phyloP scores from a whole-genome alignment of 2,888 invertebrate genomes.

The Tineola bisselliella region DNA sequence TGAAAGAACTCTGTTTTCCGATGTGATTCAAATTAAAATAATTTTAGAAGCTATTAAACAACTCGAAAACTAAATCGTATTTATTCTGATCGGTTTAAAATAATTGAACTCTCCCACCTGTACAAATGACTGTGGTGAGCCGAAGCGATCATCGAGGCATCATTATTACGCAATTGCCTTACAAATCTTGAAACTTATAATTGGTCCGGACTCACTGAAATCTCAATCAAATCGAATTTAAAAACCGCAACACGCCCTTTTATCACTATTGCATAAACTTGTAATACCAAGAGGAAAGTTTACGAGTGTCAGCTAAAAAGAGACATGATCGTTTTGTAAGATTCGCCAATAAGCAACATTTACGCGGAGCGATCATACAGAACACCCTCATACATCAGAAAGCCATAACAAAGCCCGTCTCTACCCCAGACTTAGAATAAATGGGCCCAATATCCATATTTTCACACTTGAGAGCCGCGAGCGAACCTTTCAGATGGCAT shows the following conservation, averaged over 20 bases:
- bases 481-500: conserved; percentile 15
- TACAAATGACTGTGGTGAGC: background rate
- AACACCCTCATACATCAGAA: conserved; percentile 7
- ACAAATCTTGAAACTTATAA: conserved; percentile 9
- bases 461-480: conserved; percentile 19
- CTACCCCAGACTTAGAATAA: conserved; percentile 6
- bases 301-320: background rate
- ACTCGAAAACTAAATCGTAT: background rate
- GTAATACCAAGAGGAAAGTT: background rate
- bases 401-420: conserved; percentile 8
- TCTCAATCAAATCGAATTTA: background rate
- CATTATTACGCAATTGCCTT: conserved; percentile 3
- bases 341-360: conserved; percentile 8
- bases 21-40: background rate
- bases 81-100: background rate
- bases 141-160: background rate
- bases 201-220: background rate
- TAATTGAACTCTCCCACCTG: background rate
- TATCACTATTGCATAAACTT: background rate
- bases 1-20: background rate
- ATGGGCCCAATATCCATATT: conserved; percentile 19
- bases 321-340: background rate
- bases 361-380: background rate
- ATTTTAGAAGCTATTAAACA: background rate
- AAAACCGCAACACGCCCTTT: background rate